Conservation (phyloP, 92 coral and sea anemone genomes). For the Pocillopora grandis region DNA sequence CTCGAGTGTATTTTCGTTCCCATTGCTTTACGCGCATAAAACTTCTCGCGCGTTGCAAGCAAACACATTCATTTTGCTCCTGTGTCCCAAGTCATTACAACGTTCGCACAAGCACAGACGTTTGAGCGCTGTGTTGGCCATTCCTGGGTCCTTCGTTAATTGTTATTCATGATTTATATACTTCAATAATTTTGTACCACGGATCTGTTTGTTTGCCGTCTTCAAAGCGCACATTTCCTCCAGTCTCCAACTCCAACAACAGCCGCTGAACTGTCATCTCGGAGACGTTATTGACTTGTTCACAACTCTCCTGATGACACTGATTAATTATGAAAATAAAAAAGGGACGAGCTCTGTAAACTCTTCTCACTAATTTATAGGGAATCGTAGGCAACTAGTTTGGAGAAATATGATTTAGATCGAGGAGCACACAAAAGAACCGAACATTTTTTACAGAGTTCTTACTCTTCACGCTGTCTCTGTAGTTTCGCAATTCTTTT, state of each 20-base stretch:
- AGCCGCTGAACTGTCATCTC: conserved; percentile 86
- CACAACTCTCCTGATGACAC: conserved; percentile 84
- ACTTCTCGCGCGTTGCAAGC: no score
- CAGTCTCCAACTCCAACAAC: conserved; percentile 87
- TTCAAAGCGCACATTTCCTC: conserved; percentile 97
- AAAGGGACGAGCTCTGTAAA: background rate
- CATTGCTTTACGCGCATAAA: no score
- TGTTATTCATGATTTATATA: no score
- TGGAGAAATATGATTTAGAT: background rate
- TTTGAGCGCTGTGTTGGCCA: no score
- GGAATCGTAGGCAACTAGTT: background rate
- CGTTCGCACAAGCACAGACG: no score
- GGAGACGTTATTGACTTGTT: conserved; percentile 81
- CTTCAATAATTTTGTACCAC: conserved; percentile 53
- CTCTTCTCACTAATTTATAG: background rate
- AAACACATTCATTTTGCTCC: no score
- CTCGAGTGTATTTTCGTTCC: no score
- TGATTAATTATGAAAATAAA: conserved; percentile 64
- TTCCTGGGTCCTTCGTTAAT: no score
- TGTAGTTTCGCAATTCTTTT: conserved; percentile 70
- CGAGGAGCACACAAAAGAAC: background rate
- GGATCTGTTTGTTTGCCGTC: conserved; percentile 85
- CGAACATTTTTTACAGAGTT: background rate
- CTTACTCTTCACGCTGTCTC: conserved; percentile 76
- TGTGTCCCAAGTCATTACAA: no score